These are phyloP conservation scores for Eriocheir sinensis DNA, from an alignment of 1,140 invertebrate genomes.

Conservation along the genomic window DNA sequence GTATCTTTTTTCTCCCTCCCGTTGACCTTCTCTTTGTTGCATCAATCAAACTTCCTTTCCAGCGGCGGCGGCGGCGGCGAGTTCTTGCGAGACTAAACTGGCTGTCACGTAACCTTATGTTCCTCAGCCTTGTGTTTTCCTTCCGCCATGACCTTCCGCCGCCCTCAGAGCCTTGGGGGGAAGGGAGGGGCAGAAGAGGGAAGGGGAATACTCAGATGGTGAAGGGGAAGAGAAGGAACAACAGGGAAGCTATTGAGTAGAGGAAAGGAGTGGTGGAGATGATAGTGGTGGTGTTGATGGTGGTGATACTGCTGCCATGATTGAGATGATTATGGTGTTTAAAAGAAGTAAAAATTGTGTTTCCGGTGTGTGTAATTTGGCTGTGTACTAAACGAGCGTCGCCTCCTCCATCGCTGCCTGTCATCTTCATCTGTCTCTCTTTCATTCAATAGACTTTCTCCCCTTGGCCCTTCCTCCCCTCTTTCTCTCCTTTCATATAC, in stretches of 20 bases:
- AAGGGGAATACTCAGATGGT: too few species aligned
- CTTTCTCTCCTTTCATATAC: neutral
- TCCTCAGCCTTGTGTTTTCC: neutral
- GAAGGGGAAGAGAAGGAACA: neutral
- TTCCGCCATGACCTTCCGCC: neutral
- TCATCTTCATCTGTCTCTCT: conserved; percentile 19
- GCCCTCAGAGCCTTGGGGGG: neutral
- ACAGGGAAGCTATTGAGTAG: neutral
- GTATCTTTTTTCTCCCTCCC: neutral
- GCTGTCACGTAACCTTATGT: neutral
- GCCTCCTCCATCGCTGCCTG: too few species aligned
- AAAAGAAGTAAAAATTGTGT: neutral
- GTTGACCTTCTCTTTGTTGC: conserved; percentile 23
- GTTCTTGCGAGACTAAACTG: neutral
- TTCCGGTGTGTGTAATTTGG: too few species aligned
- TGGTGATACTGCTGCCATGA: too few species aligned
- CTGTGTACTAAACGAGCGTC: too few species aligned
- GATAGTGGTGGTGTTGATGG: neutral
- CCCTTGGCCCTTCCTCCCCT: neutral
- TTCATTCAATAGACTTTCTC: neutral
- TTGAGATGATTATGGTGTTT: too few species aligned
- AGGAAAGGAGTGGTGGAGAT: neutral
- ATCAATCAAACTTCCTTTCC: neutral
- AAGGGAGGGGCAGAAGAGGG: neutral
- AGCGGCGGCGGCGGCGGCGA: neutral